phyloP scores from a whole-genome alignment of 1,140 invertebrate species.

The Papilio helenus region DNA sequence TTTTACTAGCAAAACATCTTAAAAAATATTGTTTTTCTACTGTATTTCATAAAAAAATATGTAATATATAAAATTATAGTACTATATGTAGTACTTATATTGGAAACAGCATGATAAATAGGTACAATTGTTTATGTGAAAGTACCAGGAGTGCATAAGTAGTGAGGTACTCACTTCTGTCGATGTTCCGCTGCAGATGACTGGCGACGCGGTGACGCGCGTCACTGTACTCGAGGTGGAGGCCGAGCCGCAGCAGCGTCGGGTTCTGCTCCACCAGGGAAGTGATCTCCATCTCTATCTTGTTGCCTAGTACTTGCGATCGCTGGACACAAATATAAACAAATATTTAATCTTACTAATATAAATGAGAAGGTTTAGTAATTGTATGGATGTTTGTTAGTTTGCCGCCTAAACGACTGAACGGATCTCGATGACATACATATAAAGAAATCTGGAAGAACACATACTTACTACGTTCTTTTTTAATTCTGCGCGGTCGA shows the following conservation, averaged over 20 bases:
- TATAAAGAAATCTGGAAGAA: no score
- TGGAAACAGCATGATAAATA: neutral
- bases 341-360: neutral
- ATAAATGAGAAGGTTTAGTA: no score
- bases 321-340: conserved; percentile 85
- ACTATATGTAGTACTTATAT: no score
- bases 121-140: neutral
- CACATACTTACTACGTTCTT: no score
- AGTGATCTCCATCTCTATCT: conserved; percentile 99
- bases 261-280: conserved; percentile 96
- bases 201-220: conserved; percentile 95
- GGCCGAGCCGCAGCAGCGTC: conserved; percentile 94
- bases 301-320: conserved; percentile 97
- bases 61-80: no score
- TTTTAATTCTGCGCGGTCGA: no score
- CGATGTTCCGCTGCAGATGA: conserved; percentile 97
- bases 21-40: no score
- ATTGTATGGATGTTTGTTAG: no score
- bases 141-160: neutral
- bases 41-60: no score
- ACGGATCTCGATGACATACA: no score
- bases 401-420: no score
- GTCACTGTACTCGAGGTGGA: conserved; percentile 98
- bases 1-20: no score
- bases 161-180: conserved; percentile 92